A percentile compares a stretch with the other conserved stretches of the same genome.
These are phyloP conservation scores for Micromesistius poutassou DNA, from an alignment of 2,797 vertebrate species.

Conservation along the genomic window DNA sequence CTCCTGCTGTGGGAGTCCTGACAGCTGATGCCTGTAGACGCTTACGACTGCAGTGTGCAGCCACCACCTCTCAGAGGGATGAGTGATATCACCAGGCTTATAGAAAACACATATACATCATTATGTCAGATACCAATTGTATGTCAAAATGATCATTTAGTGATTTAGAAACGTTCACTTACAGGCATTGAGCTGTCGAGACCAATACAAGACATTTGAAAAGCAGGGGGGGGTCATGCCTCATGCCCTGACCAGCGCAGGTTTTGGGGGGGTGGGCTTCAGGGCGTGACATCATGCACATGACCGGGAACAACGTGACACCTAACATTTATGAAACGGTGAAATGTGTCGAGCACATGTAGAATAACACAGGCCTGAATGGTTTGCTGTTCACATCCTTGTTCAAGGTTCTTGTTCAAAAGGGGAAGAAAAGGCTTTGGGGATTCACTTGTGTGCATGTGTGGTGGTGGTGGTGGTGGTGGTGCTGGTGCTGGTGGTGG, in stretches of 20 bases:
- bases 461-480: too few relatives aligned
- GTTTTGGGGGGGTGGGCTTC: constrained; percentile 6
- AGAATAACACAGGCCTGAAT: neutral
- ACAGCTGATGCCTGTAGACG: constrained; percentile 49
- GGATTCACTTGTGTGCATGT: neutral
- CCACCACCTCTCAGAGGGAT: neutral
- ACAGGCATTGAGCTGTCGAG: constrained; percentile 54
- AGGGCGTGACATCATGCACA: constrained; percentile 55
- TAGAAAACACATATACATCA: too few relatives aligned
- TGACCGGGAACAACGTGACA: constrained; percentile 14
- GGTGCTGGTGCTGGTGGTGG: too few relatives aligned
- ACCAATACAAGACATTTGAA: constrained; percentile 1
- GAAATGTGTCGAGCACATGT: neutral
- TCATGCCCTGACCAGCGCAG: constrained; percentile 60
- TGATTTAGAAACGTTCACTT: neutral
- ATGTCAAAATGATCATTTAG: neutral
- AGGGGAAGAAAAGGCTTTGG: neutral
- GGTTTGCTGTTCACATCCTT: neutral
- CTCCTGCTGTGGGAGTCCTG: constrained; percentile 20
- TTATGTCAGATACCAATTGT: too few relatives aligned
- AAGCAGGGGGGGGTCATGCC: constrained; percentile 38
- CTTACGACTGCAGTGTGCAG: neutral
- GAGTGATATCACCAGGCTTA: too few relatives aligned
- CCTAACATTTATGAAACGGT: neutral
- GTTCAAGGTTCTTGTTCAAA: neutral